phyloP scores from a whole-genome alignment of 2,888 invertebrate genomes.

The Tachina grossa region DNA sequence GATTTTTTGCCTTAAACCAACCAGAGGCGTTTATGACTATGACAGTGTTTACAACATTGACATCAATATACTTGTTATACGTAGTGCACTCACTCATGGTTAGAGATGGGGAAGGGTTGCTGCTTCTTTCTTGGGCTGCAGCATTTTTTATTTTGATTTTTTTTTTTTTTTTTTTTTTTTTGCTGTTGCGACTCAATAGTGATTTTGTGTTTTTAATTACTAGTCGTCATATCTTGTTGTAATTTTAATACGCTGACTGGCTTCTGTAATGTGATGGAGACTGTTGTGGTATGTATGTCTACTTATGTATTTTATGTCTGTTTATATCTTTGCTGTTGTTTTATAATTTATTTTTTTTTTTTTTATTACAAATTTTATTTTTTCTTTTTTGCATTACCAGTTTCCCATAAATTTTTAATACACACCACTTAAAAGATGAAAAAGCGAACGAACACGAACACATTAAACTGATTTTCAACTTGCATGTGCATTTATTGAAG shows the following conservation, averaged over 20 bases:
- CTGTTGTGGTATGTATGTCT: conserved; percentile 6
- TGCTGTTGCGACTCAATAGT: conserved; percentile 36
- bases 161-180: background rate
- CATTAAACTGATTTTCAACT: conserved; percentile 53
- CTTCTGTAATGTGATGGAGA: conserved; percentile 54
- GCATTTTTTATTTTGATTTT: background rate
- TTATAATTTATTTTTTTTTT: conserved; percentile 14
- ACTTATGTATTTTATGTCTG: background rate
- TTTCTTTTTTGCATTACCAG: conserved; percentile 47
- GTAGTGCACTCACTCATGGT: background rate
- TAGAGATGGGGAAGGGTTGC: conserved; percentile 27
- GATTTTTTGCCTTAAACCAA: conserved; percentile 49
- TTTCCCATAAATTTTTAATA: conserved; percentile 69
- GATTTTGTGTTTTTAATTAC: conserved; percentile 67
- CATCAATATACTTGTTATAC: conserved; percentile 53
- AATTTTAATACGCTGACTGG: conserved; percentile 49
- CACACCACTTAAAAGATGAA: conserved; percentile 64
- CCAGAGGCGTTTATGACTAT: conserved; percentile 65
- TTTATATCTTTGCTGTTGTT: no score
- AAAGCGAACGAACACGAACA: conserved; percentile 38
- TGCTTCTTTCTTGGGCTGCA: background rate
- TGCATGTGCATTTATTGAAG: conserved; percentile 50
- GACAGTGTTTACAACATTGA: conserved; percentile 66
- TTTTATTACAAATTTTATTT: background rate
- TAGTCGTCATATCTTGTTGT: conserved; percentile 64